Evolutionary conservation across 2,888 invertebrate species (phyloP), one percentile per base, ranked within the genome.

Genomic region (Colostygia pectinataria): DNA sequence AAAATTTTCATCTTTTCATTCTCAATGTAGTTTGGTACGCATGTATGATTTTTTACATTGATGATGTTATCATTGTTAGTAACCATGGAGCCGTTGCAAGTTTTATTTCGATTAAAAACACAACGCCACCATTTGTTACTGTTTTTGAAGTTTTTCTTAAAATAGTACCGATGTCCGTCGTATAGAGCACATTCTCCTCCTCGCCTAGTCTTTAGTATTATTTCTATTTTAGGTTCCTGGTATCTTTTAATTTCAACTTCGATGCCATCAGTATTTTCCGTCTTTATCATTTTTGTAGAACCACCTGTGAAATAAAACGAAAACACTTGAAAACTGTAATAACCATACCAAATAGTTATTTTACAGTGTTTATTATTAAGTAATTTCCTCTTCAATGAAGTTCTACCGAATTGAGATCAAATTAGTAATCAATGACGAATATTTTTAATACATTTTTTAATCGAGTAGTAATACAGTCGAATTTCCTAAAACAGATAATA

Each of bases 1-100:
- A 15, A 9, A 8, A 41, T 25, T 18, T 33, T 24, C 25, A 41
- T 12, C 15, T 33, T 33, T 41, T 41, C 41, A 7, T 33, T 33
- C 7, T 33, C 25, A 2, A 32, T 33, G 3, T 33, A 10, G 12
- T 41, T 24, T 5, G 18, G 34, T n/a, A n/a, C 15, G 28, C 42
- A 42, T 10, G n/a, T 6, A 28, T 42, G 42, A 4, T 14, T 18
- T 18, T 28, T 25, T 12, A 28, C 23, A 14, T 32, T 32, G 2
- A 41, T 1, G 8, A 32, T 10, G 12, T 4, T 41, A 14, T 14
- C 12, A 2, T 32, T 9, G 12, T 24, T 32, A 0, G 40, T 24
- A 1, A 14, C 1, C 24, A 41, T 32, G 9, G 14, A 12, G 7
- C 31, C 40, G 13, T 24, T 32, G 13, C 40, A 41, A 7, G 32